These are phyloP conservation scores for Gallinago undulata DNA, from an alignment of 2,113 vertebrate genomes.

Conservation along the genomic window DNA sequence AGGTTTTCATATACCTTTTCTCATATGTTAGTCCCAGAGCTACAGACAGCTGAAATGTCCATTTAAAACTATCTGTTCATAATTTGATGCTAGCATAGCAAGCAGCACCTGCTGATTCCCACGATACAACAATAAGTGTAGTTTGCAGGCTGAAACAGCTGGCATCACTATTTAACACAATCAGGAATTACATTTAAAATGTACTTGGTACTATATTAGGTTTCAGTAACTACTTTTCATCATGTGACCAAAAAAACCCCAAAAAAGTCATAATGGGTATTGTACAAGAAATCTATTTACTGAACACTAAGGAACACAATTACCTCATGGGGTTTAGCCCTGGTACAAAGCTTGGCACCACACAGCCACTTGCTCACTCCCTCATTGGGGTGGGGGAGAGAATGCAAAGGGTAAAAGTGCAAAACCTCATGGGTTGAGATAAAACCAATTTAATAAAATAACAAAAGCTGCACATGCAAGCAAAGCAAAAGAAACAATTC, in stretches of 20 bases:
- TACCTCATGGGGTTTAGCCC: rapidly evolving
- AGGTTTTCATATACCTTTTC: background rate
- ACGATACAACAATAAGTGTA: background rate
- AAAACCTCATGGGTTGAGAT: rapidly evolving
- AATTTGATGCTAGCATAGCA: background rate
- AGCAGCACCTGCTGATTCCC: slow-evolving; percentile 34
- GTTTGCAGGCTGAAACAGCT: slow-evolving; percentile 28
- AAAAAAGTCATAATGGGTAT: background rate
- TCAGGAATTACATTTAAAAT: slow-evolving; percentile 33
- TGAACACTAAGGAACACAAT: background rate
- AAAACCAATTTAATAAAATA: background rate
- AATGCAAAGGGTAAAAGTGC: background rate
- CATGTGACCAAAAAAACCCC: slow-evolving; percentile 1
- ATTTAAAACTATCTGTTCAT: background rate
- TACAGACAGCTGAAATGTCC: background rate
- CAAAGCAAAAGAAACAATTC: background rate
- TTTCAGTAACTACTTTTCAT: slow-evolving; percentile 36
- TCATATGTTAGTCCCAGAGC: background rate
- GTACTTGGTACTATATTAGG: background rate
- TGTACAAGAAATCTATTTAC: background rate
- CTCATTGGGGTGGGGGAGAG: rapidly evolving
- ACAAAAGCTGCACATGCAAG: rapidly evolving
- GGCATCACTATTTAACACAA: background rate
- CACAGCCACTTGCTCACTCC: rapidly evolving
- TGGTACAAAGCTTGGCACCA: background rate